Evolutionary conservation across 2,113 vertebrate species (phyloP), one percentile per base, ranked within the genome.

Genomic region (Syngnathus typhle): DNA sequence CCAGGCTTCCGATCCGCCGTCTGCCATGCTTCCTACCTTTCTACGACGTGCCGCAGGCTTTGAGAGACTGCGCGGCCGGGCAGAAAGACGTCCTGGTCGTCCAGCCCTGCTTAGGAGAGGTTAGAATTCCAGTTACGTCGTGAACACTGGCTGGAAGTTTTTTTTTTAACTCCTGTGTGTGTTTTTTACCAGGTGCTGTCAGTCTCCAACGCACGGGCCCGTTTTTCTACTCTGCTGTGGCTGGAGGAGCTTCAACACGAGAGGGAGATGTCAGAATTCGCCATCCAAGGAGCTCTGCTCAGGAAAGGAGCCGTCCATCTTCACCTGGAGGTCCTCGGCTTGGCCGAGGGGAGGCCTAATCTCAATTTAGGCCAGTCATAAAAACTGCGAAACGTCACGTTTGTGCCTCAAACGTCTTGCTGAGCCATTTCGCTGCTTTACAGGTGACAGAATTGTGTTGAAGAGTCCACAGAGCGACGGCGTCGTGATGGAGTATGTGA

Each of bases 161-260:
- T 32, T 3, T 32, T 32, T 44, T 23, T 63, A 46, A 32, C 8
- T 8, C 60, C 54, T 27, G 5, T n/a, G 39, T 18, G 19, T 27
- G 6, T 60, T 9, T 68, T 68, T 36, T 41, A 77, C 13, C 85
- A 99, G 96, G 82, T 65, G 39, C 78, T 96, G 78, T 92, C 82
- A 36, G 71, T 91, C 41, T 73, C 78, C 18, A 95, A 94, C 77
- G 92, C 94, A 69, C 87, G 76, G 56, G 70, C 81, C 1, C 92
- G 93, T 13, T 95, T 98, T 82, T 94, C 94, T 1, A 80, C 93
- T 4, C 88, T 99, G 13, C 77, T 99, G 21, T 99, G 96, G 96
- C 88, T 99, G 58, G 96, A 99, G 81, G 96, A 99, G 71, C 91
- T 98, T 43, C 70, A 93, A 0, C 88, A 88, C 7, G 95, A 95